Evolutionary conservation across 2,888 invertebrate species (phyloP).

Genomic region (Drosophila nigricruria): DNA sequence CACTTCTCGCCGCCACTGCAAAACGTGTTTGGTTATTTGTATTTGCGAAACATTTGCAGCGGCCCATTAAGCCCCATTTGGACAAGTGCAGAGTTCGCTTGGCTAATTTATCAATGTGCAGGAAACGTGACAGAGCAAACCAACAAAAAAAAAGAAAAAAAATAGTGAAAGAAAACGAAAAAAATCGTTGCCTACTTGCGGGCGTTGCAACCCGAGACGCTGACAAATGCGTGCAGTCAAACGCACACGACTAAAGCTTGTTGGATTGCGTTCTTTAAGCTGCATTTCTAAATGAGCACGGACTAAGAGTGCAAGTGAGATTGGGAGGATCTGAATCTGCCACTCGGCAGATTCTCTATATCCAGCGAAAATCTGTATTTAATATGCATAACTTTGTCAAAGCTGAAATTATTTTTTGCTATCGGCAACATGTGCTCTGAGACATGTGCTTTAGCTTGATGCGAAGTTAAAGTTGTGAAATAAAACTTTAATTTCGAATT

Average conservation of each 20-base stretch:
- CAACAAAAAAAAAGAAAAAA: neutral
- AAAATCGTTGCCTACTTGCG: constrained; percentile 28
- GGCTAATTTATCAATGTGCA: constrained; percentile 62
- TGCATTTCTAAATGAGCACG: constrained; percentile 22
- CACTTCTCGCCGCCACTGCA: neutral
- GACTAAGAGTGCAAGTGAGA: neutral
- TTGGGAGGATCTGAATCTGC: neutral
- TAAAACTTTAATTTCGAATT: too few relatives aligned
- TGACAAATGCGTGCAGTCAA: constrained; percentile 45
- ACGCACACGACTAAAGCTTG: constrained; percentile 20
- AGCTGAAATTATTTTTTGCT: too few relatives aligned
- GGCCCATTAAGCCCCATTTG: constrained; percentile 38
- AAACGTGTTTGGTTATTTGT: constrained; percentile 9
- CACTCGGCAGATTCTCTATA: too few relatives aligned
- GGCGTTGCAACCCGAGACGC: constrained; percentile 35
- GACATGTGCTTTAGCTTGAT: too few relatives aligned
- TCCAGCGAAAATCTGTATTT: too few relatives aligned
- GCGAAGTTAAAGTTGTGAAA: too few relatives aligned
- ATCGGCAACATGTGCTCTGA: too few relatives aligned
- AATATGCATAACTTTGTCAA: too few relatives aligned
- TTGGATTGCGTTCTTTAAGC: constrained; percentile 14
- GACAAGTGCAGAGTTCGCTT: constrained; percentile 32
- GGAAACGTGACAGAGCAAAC: constrained; percentile 27
- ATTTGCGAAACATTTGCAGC: constrained; percentile 27
- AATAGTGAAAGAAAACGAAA: neutral